A percentile compares a stretch with the other conserved stretches of the same genome.
Evolutionary conservation across 2,888 invertebrate genomes (phyloP).

Genomic region (Aphidoletes aphidimyza): DNA sequence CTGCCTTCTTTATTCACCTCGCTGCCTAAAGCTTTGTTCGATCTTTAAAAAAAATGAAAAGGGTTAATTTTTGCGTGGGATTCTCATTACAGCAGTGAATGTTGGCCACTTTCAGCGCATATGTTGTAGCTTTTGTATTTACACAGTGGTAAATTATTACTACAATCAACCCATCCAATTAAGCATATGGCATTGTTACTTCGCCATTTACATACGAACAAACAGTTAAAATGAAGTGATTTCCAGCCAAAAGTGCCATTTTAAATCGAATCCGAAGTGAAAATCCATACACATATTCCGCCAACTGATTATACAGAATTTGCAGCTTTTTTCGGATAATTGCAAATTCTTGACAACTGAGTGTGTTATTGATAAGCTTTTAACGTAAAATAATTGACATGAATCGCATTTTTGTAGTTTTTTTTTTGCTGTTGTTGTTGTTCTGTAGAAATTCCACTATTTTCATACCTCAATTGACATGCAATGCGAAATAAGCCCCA

Average conservation of each 20-base stretch:
- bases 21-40: neutral
- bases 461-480: neutral
- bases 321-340: slow-evolving; percentile 7
- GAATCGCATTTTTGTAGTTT: slow-evolving; percentile 24
- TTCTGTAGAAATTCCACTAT: neutral
- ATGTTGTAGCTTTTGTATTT: too few species aligned
- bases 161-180: too few species aligned
- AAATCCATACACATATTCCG: neutral
- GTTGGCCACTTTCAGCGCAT: neutral
- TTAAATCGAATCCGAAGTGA: neutral
- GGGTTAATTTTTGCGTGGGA: neutral
- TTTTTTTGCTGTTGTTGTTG: neutral
- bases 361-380: slow-evolving; percentile 38
- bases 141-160: too few species aligned
- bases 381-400: slow-evolving; percentile 27
- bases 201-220: neutral
- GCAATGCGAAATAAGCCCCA: too few species aligned
- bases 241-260: neutral
- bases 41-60: neutral
- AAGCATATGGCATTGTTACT: too few species aligned
- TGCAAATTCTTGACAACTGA: slow-evolving; percentile 46
- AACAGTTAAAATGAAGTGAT: neutral
- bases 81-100: neutral
- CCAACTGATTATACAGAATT: slow-evolving; percentile 2
- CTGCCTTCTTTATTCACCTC: neutral